phyloP scores from a whole-genome alignment of 2,113 vertebrate genomes.

The Monarcha castaneiventris region DNA sequence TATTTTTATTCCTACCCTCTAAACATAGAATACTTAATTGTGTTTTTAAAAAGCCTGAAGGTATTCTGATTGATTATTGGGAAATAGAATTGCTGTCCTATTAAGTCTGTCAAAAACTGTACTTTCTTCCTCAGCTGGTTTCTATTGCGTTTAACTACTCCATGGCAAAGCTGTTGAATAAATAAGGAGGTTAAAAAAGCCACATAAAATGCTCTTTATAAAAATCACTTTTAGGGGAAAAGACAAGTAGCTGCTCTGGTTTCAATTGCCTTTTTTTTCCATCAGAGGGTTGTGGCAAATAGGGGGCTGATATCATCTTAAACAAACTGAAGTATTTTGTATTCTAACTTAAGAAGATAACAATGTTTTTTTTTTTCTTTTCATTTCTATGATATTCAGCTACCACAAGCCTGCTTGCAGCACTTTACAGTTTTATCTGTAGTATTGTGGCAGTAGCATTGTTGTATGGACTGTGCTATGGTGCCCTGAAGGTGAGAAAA shows the following conservation, averaged over 20 bases:
- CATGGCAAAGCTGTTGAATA: background rate
- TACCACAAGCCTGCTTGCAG: conserved; percentile 93
- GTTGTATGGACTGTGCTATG: conserved; percentile 95
- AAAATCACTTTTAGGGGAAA: background rate
- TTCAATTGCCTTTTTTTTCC: background rate
- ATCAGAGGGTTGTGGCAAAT: background rate
- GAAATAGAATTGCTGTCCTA: background rate
- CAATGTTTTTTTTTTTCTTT: background rate
- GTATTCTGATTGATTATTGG: background rate
- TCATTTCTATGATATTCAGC: conserved; percentile 67
- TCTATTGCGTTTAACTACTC: background rate
- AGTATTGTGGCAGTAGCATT: conserved; percentile 92
- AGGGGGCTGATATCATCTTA: background rate
- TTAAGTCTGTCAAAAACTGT: background rate
- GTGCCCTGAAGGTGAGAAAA: conserved; percentile 90
- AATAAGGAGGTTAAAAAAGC: background rate
- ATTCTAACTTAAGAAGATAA: background rate
- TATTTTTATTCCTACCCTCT: background rate
- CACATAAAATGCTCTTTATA: background rate
- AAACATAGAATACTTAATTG: background rate
- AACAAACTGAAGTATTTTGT: background rate
- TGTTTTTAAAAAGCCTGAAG: background rate
- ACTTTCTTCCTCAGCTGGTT: background rate
- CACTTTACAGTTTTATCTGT: conserved; percentile 92
- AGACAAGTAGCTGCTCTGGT: background rate